A percentile compares a stretch with the other conserved stretches of the same genome.
These are phyloP conservation scores for Malthinus flaveolus DNA, from an alignment of 2,888 invertebrate species.

Conservation along the genomic window DNA sequence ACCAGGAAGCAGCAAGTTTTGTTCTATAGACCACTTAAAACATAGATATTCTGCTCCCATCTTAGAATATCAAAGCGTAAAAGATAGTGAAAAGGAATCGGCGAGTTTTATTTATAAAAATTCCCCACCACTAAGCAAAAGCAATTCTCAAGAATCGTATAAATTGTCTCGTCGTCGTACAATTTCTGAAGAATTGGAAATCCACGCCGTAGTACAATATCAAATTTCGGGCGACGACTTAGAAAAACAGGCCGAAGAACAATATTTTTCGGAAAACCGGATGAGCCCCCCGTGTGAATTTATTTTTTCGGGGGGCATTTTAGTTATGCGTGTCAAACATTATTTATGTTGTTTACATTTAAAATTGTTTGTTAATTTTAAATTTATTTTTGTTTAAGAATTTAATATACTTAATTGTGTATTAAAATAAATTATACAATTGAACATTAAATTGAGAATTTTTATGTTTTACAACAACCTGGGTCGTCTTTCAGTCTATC, in stretches of 20 bases:
- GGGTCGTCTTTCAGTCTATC: no score
- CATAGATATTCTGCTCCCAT: no score
- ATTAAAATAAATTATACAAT: no score
- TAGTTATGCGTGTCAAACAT: neutral
- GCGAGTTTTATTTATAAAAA: no score
- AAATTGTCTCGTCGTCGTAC: neutral
- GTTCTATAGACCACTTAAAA: no score
- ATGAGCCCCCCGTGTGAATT: conserved; percentile 40
- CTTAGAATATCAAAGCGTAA: neutral
- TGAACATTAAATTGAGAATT: no score
- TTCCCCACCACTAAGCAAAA: neutral
- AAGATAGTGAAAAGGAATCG: neutral
- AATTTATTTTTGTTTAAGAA: neutral
- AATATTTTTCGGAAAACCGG: conserved; percentile 56
- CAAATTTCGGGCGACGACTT: conserved; percentile 62
- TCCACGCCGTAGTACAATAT: conserved; percentile 63
- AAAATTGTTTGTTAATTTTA: neutral
- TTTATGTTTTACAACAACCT: no score
- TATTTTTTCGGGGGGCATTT: conserved; percentile 35
- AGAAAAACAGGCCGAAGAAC: conserved; percentile 69
- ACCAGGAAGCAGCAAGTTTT: no score
- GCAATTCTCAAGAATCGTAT: conserved; percentile 13
- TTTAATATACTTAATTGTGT: neutral
- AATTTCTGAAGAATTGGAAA: conserved; percentile 59
- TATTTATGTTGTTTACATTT: neutral